Evolutionary conservation across 1,140 invertebrate species (phyloP), one percentile per base, ranked within the genome.

Genomic region (Drosophila truncata): DNA sequence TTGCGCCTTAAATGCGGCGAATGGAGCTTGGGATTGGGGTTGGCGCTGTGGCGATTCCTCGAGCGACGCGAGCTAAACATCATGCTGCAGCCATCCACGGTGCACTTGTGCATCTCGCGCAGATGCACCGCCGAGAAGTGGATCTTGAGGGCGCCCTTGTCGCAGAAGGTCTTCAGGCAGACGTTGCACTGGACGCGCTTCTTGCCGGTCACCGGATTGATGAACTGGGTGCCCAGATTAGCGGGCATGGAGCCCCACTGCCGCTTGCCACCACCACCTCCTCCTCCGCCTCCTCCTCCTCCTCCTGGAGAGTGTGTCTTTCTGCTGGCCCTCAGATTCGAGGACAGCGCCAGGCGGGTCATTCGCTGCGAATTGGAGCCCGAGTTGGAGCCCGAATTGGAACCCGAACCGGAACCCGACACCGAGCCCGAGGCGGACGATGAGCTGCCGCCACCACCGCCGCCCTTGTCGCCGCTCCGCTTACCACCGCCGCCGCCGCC

Each of bases 101-200:
- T 99, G 92, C 99, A 99, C 93, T 98, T 98, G 93, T 99, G 99
- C 99, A 99, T 99, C 94, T 99, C 99, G 20, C 98, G 95, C 62
- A 99, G 93, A 93, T 99, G 99, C 8, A 99, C 99, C 0, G 99
- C 99, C 49, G 98, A 99, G 92, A 99, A 99, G 92, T 99, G 99
- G 25, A 99, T 99, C 94, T 99, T 99, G 2, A 99, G 94, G 1
- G 99, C 99, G 58, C 98, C 98, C 94, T 99, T 99, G 94, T 99
- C 99, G 94, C 99, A 99, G 94, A 99, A 99, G 31, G 99, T 99
- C 93, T 99, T 99, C 57, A 99, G 94, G 92, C 99, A 99, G 35
- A 99, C 98, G 86, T 99, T 98, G 93, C 99, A 99, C 91, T 99
- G 97, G 7, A 99, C 99, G 69, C 99, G 95, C 92, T 99, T 99